Percentiles rank a stretch among this genome's conserved stretches.
phyloP scores from a whole-genome alignment of 2,797 vertebrate species.

The Poecilia picta region DNA sequence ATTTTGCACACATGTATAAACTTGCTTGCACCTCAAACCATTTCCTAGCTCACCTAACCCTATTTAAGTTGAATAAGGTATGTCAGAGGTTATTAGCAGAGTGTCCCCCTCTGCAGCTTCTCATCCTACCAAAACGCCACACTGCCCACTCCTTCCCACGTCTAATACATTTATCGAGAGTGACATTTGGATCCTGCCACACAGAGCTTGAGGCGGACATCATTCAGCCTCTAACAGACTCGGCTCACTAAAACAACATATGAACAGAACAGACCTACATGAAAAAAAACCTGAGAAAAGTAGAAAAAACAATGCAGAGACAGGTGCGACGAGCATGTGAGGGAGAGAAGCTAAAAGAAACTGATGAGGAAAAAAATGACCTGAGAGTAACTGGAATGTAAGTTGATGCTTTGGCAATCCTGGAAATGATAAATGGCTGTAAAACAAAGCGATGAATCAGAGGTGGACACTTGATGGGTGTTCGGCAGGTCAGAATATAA shows the following conservation, averaged over 20 bases:
- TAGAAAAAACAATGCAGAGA: neutral
- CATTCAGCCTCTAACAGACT: slow-evolving; percentile 46
- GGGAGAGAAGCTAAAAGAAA: neutral
- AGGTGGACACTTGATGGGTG: neutral
- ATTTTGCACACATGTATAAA: slow-evolving; percentile 10
- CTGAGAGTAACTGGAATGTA: neutral
- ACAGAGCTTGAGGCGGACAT: slow-evolving; percentile 38
- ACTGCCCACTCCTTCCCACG: slow-evolving; percentile 24
- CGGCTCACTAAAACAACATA: slow-evolving; percentile 16
- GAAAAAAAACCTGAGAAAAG: neutral
- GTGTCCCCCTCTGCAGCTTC: slow-evolving; percentile 9
- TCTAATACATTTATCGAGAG: slow-evolving; percentile 45
- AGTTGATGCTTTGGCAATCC: neutral
- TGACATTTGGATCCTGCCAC: slow-evolving; percentile 53
- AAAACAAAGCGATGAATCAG: neutral
- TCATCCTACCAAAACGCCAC: slow-evolving; percentile 36
- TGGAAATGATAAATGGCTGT: neutral
- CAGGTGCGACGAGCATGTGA: neutral
- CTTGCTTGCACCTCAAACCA: slow-evolving; percentile 18
- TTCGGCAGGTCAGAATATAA: neutral
- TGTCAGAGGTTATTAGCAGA: slow-evolving; percentile 42
- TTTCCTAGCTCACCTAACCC: slow-evolving; percentile 40
- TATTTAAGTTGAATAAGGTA: slow-evolving; percentile 27
- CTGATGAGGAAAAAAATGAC: neutral
- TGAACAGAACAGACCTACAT: neutral